A percentile compares a stretch with the other conserved stretches of the same genome.
Conservation (phyloP, 2,888 invertebrate species). For the Phlogophora meticulosa region DNA sequence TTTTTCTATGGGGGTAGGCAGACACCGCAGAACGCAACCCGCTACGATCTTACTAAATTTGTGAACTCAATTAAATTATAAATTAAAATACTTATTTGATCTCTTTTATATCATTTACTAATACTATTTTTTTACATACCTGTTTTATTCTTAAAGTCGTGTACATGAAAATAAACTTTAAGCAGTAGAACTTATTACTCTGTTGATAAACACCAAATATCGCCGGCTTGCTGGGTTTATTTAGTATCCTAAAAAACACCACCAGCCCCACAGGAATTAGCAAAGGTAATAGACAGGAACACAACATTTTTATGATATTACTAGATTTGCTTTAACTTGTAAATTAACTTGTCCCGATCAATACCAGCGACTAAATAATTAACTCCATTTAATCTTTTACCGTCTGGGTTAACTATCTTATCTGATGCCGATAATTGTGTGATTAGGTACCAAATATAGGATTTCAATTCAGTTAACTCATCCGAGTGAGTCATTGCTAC, state of each 20-base stretch:
- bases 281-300: slow-evolving; percentile 69
- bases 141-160: slow-evolving; percentile 81
- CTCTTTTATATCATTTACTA: no score
- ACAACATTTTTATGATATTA: slow-evolving; percentile 72
- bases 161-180: slow-evolving; percentile 89
- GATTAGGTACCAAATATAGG: slow-evolving; percentile 17
- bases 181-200: slow-evolving; percentile 86
- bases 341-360: slow-evolving; percentile 9
- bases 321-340: background rate
- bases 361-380: slow-evolving; percentile 24
- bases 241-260: slow-evolving; percentile 78
- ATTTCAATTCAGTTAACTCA: slow-evolving; percentile 7
- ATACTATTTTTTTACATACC: slow-evolving; percentile 76
- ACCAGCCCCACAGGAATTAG: slow-evolving; percentile 74
- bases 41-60: no score
- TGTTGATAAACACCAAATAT: slow-evolving; percentile 90
- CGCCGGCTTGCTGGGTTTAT: slow-evolving; percentile 78
- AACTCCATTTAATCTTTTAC: slow-evolving; percentile 16
- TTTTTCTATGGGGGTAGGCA: no score
- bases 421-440: slow-evolving; percentile 42
- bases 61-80: no score
- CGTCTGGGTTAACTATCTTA: slow-evolving; percentile 52
- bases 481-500: background rate
- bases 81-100: no score
- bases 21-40: no score